Base-by-base conservation (phyloP, 2,888 invertebrate genomes). In the Synanthedon vespiformis region DNA sequence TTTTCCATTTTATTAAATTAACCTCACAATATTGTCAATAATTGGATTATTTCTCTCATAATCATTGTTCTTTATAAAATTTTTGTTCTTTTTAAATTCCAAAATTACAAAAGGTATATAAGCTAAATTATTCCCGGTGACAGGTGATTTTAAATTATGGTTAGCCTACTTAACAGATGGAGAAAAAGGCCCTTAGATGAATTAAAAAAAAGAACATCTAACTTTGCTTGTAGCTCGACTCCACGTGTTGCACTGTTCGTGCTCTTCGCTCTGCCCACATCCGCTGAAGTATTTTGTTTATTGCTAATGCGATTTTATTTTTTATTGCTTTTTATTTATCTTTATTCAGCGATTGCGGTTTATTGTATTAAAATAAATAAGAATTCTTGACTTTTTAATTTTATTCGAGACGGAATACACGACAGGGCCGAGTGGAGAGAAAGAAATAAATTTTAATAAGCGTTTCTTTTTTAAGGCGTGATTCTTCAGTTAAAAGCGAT, bases 361-460 rank as follows among this genome's bases (percentile, higher is more conserved):
- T 87, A 87, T 87, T 87, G 86, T 87, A 87, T 87, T 86, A 87
- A 87, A 86, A 87, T 87, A 87, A 87, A 87, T 85, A 87, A 86
- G 86, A 87, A 85, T 86, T 85, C 84, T 83, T 78, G 84, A 85
- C 84, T 86, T 86, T 87, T 87, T 86, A 86, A 87, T 87, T 87
- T 87, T 87, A 83, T 87, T 86, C 77, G 77, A 75, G 74, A 66
- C 83, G 72, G 74, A 78, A 84, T 85, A 86, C 87, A 86, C 81
- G 85, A 85, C 87, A 80, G 79, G 71, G 79, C 80, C 76, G 79
- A 79, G 82, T 75, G 72, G 72, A 81, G 83, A 84, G 84, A 85
- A 80, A 84, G 86, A 86, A 86, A 87, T 87, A 87, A 87, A 87
- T 87, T 86, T 86, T 87, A 86, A 86, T 87, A 86, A 87, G 84